Percentiles rank a stretch among this genome's conserved stretches.
Conservation (phyloP, 1,140 invertebrate genomes). For the Drosophila biarmipes region DNA sequence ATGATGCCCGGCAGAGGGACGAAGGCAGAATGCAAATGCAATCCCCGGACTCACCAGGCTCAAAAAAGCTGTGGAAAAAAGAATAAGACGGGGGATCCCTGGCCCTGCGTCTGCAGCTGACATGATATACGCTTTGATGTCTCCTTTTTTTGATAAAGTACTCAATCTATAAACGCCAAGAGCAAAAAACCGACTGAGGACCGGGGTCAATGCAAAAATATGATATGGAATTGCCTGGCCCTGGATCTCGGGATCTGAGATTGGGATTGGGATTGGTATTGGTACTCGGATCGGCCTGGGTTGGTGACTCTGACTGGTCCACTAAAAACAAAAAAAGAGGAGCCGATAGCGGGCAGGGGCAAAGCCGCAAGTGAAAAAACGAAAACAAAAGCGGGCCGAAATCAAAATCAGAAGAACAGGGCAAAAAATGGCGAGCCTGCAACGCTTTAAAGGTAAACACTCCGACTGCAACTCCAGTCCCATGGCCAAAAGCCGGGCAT, state of each 20-base stretch:
- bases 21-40: conserved; percentile 41
- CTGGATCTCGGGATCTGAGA: conserved; percentile 13
- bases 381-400: conserved; percentile 17
- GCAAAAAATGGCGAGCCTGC: conserved; percentile 68
- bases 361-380: conserved; percentile 19
- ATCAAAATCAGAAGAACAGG: conserved; percentile 24
- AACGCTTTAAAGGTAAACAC: conserved; percentile 74
- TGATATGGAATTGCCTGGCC: conserved; percentile 73
- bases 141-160: conserved; percentile 82
- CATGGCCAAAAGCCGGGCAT: conserved; percentile 29
- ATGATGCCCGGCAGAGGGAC: conserved; percentile 31
- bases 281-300: conserved; percentile 11
- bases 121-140: conserved; percentile 82
- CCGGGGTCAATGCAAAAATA: conserved; percentile 74
- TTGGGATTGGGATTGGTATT: conserved; percentile 1
- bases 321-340: conserved; percentile 15
- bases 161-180: conserved; percentile 81
- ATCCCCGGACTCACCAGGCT: conserved; percentile 7
- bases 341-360: conserved; percentile 19
- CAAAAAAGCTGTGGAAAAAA: not conserved
- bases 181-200: conserved; percentile 64
- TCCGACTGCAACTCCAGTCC: conserved; percentile 22
- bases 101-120: conserved; percentile 67
- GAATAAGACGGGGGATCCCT: not conserved
- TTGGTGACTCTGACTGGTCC: conserved; percentile 31